Evolutionary conservation across 2,797 vertebrate genomes (phyloP).

Genomic region (Macroramphosus scolopax): DNA sequence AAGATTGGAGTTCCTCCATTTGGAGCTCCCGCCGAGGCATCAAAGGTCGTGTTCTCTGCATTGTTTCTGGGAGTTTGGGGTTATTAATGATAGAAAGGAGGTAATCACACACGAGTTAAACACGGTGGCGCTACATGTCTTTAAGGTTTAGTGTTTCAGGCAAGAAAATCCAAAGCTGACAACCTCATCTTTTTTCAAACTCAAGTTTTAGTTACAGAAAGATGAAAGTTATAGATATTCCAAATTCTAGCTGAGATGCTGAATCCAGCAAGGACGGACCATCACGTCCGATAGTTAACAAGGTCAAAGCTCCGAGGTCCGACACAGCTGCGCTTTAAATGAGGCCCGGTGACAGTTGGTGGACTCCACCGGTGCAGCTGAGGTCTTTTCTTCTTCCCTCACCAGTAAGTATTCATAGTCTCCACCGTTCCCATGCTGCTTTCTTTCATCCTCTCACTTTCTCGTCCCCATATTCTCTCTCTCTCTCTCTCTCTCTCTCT

Average conservation of each 20-base stretch:
- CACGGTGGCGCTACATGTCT: not conserved
- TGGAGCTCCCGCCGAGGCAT: slow-evolving; percentile 8
- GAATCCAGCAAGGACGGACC: slow-evolving; percentile 14
- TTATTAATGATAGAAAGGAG: slow-evolving; percentile 11
- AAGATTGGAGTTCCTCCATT: slow-evolving; percentile 11
- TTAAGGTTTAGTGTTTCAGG: no score
- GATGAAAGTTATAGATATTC: slow-evolving; percentile 1
- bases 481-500: slow-evolving; percentile 4
- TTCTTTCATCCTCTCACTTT: slow-evolving; percentile 63
- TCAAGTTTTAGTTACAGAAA: not conserved
- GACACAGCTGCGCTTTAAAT: slow-evolving; percentile 48
- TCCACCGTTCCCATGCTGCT: slow-evolving; percentile 57
- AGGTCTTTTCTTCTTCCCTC: slow-evolving; percentile 47
- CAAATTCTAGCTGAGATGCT: slow-evolving; percentile 10
- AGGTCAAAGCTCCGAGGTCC: slow-evolving; percentile 57
- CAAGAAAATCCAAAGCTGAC: no score
- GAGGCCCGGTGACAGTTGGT: slow-evolving; percentile 55
- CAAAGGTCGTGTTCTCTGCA: slow-evolving; percentile 21
- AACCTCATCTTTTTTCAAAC: no score
- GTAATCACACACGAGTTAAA: slow-evolving; percentile 5
- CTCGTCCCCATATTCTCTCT: slow-evolving; percentile 29
- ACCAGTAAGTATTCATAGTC: slow-evolving; percentile 56
- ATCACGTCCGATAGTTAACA: slow-evolving; percentile 35
- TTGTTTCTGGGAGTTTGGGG: slow-evolving; percentile 4
- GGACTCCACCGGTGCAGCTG: slow-evolving; percentile 42